These are phyloP conservation scores for Erynnis tages DNA, from an alignment of 2,888 invertebrate species.

Conservation along the genomic window DNA sequence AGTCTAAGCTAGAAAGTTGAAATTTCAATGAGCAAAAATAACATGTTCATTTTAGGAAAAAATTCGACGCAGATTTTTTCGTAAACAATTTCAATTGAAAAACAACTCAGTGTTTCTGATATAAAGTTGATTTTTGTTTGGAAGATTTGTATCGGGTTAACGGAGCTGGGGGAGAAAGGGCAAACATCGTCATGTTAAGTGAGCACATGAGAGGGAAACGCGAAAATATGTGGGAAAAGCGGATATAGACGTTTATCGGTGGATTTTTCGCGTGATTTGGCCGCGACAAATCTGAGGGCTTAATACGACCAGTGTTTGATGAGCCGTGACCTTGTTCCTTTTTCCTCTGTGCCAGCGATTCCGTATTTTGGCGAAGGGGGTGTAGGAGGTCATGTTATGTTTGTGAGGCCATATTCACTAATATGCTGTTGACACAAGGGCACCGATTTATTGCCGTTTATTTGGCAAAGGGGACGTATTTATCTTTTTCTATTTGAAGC, in stretches of 20 bases:
- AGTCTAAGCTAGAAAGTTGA: neutral
- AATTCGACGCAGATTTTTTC: constrained; percentile 60
- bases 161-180: constrained; percentile 66
- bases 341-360: constrained; percentile 26
- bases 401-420: constrained; percentile 62
- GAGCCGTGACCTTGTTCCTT: constrained; percentile 39
- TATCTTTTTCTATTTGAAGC: constrained; percentile 69
- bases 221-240: constrained; percentile 81
- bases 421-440: constrained; percentile 75
- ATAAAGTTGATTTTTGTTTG: constrained; percentile 39
- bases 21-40: neutral
- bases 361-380: constrained; percentile 22
- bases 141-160: constrained; percentile 38
- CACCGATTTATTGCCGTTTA: constrained; percentile 74
- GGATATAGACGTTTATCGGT: constrained; percentile 80
- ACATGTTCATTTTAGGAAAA: constrained; percentile 47
- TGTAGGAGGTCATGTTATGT: constrained; percentile 37
- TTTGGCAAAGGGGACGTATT: constrained; percentile 70
- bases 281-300: constrained; percentile 74
- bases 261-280: constrained; percentile 80
- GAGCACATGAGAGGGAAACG: constrained; percentile 80
- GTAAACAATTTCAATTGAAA: constrained; percentile 31
- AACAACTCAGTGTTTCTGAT: rapidly evolving
- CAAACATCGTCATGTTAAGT: constrained; percentile 80
- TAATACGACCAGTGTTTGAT: constrained; percentile 50